A percentile compares a stretch with the other conserved stretches of the same genome.
These are phyloP conservation scores for Nasua narica DNA, from an alignment of 2,797 vertebrate genomes.

Conservation along the genomic window DNA sequence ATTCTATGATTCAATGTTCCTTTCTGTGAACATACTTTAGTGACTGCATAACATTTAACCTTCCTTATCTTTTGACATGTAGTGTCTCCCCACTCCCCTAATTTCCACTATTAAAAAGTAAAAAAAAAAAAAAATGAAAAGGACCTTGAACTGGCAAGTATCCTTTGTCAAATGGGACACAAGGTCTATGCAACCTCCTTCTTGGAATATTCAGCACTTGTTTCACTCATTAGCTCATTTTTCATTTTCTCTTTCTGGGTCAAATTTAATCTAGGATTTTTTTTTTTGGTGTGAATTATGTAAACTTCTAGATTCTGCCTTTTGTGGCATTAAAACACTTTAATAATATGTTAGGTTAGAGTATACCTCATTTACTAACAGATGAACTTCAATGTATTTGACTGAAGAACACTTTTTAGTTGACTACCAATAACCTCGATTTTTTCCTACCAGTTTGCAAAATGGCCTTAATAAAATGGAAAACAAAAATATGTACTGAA, in stretches of 20 bases:
- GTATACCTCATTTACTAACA: not conserved
- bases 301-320: constrained; percentile 33
- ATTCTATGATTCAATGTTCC: not conserved
- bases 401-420: not conserved
- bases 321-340: constrained; percentile 2
- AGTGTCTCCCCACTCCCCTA: not conserved
- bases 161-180: constrained; percentile 31
- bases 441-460: not conserved
- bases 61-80: not conserved
- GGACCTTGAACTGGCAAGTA: constrained; percentile 39
- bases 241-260: constrained; percentile 74
- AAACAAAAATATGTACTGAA: not conserved
- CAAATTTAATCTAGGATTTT: constrained; percentile 55
- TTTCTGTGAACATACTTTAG: not conserved
- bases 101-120: not conserved
- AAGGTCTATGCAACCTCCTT: not conserved
- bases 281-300: constrained; percentile 41
- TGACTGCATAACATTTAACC: not conserved
- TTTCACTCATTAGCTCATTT: constrained; percentile 68
- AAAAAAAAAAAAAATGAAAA: constrained; percentile 13
- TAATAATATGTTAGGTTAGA: constrained; percentile 10
- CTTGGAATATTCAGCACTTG: constrained; percentile 20
- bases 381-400: not conserved
- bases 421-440: not conserved
- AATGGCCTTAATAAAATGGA: not conserved